Evolutionary conservation across 2,797 vertebrate genomes (phyloP).

Genomic region (Peromyscus nudipes): DNA sequence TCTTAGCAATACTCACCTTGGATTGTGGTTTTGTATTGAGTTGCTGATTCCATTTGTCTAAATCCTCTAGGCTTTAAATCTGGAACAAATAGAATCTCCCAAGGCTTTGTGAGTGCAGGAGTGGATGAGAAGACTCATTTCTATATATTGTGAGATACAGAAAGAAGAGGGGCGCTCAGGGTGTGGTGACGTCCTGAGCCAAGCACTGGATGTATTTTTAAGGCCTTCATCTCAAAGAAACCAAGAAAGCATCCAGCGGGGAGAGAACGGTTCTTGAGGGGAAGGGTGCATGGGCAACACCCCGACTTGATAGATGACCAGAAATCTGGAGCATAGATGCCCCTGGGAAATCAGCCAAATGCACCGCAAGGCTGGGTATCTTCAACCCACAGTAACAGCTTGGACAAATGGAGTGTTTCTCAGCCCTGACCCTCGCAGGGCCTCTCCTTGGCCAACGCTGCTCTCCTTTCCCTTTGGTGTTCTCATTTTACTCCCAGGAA

Average conservation of each 20-base stretch:
- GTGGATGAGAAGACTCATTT: not conserved
- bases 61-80: constrained; percentile 36
- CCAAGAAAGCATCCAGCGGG: constrained; percentile 58
- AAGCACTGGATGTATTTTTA: constrained; percentile 43
- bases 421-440: constrained; percentile 39
- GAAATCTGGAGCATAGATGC: constrained; percentile 73
- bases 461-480: constrained; percentile 1
- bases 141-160: not conserved
- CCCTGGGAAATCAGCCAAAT: constrained; percentile 75
- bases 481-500: constrained; percentile 67
- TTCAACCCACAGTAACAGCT: constrained; percentile 58
- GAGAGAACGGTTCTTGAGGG: constrained; percentile 48
- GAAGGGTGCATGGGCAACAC: constrained; percentile 52
- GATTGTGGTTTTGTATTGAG: constrained; percentile 66
- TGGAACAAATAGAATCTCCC: constrained; percentile 32
- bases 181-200: not conserved
- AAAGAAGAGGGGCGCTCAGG: not conserved
- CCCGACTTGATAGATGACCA: constrained; percentile 72
- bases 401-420: constrained; percentile 58
- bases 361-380: constrained; percentile 15
- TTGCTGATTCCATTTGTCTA: constrained; percentile 59
- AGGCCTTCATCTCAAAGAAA: constrained; percentile 62
- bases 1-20: constrained; percentile 59
- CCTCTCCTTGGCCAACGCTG: constrained; percentile 41
- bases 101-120: constrained; percentile 18